Percentiles rank a stretch among this genome's conserved stretches.
These are phyloP conservation scores for Metacarcinus magister DNA, from an alignment of 2,888 invertebrate genomes.

Conservation along the genomic window DNA sequence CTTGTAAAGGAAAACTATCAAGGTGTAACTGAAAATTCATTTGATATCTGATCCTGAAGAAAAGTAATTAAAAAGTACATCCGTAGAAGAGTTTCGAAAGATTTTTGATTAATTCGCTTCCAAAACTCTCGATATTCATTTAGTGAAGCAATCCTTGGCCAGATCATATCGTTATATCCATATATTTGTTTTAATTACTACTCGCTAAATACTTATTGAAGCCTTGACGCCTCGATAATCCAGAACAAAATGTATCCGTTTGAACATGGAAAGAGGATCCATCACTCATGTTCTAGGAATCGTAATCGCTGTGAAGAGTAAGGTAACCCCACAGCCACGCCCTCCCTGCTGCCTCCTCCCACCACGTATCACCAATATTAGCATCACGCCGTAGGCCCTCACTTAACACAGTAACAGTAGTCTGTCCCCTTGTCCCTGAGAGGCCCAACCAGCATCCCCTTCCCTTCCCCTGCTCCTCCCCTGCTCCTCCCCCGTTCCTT, in stretches of 20 bases:
- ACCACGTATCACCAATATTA: not conserved
- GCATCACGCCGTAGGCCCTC: conserved; percentile 16
- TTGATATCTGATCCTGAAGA: too few relatives aligned
- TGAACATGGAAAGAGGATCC: not conserved
- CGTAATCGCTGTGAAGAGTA: not conserved
- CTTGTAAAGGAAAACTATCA: too few relatives aligned
- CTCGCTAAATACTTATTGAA: too few relatives aligned
- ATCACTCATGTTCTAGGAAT: not conserved
- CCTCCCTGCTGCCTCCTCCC: not conserved
- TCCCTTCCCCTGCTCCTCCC: conserved; percentile 5
- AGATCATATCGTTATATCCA: too few relatives aligned
- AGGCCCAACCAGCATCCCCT: not conserved
- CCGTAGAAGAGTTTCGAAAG: too few relatives aligned
- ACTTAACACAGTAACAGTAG: conserved; percentile 40
- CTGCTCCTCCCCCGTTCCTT: not conserved
- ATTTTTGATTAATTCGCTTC: too few relatives aligned
- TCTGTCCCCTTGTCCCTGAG: not conserved
- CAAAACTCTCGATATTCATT: too few relatives aligned
- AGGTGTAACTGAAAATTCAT: too few relatives aligned
- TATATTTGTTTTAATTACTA: too few relatives aligned
- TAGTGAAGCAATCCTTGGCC: too few relatives aligned
- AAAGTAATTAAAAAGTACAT: too few relatives aligned
- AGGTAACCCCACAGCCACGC: not conserved
- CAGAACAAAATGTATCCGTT: not conserved
- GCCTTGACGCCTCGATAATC: not conserved